Conservation (phyloP, 2,888 invertebrate species). For the Oscheius sp. region DNA sequence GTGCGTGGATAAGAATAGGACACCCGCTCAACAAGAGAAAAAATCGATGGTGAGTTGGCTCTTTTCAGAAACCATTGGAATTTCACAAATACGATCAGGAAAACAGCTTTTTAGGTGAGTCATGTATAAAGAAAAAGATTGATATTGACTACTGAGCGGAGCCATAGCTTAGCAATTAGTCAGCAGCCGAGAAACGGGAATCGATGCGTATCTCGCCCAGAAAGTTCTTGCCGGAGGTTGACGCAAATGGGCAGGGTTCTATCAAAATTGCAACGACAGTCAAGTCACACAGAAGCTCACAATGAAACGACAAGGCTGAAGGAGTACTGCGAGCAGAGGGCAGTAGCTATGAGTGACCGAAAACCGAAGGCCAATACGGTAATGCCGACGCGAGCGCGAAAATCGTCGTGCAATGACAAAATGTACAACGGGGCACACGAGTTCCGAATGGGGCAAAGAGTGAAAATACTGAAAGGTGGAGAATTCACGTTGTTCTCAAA, state of each 20-base stretch:
- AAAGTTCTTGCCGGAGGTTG: background rate
- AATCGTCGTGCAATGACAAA: conserved; percentile 35
- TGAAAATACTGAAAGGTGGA: conserved; percentile 16
- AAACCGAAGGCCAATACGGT: conserved; percentile 64
- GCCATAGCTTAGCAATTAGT: conserved; percentile 1
- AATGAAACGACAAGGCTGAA: background rate
- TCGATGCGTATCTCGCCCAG: conserved; percentile 14
- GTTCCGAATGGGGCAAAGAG: background rate
- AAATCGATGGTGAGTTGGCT: too few species aligned
- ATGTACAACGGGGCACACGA: conserved; percentile 17
- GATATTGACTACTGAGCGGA: too few species aligned
- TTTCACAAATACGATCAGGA: too few species aligned
- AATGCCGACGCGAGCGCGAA: conserved; percentile 42
- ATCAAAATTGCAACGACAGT: background rate
- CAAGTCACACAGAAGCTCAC: background rate
- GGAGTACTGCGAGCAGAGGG: conserved; percentile 34
- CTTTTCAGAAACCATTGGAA: too few species aligned
- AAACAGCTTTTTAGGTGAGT: too few species aligned
- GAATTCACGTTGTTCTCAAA: background rate
- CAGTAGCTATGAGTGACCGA: conserved; percentile 48
- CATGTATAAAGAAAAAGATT: too few species aligned
- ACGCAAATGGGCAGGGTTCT: background rate
- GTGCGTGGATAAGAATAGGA: too few species aligned
- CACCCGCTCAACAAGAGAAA: too few species aligned
- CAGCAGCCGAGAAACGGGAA: conserved; percentile 4